Base-by-base conservation (phyloP, 1,140 invertebrate genomes). In the Danaus plexippus region DNA sequence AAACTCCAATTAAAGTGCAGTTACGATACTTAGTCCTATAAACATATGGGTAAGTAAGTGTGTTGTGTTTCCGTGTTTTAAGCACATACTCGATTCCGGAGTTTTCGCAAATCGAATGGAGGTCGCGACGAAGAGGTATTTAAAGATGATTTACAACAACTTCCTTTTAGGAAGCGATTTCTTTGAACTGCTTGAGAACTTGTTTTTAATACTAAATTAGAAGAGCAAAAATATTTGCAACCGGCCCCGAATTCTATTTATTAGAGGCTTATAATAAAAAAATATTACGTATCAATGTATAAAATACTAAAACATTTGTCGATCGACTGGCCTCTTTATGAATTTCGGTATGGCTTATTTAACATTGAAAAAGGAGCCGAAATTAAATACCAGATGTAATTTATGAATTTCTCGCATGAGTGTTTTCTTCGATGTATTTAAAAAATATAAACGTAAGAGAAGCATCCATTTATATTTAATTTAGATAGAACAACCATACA, bases 111-210 rank as follows among this genome's bases (percentile, higher is more conserved):
- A 52, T 63, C 67, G 54, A 66, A 59, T 49, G 57, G 59, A 73
- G 70, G 72, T 61, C 69, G 47, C 42, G 41, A 55, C 61, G 61
- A 64, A 70, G 66, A 71, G 58, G 64, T 64, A 67, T 58, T 70
- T 64, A 60, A 69, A 73, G 73, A 78, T 75, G 76, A 78, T 75
- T 71, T 62, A 76, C 63, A 69, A 66, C 45, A 42, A 72, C 71
- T 76, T 78, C 73, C 73, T 73, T 65, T 47, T 57, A 69, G 66
- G 71, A 69, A 73, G 64, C 60, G 45, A 49, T 49, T 43, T 58
- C 47, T 50, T 48, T 57, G 55, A 58, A 18, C 48, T 18, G 54
- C 57, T 54, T 44, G 42, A 43, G 48, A 57, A 59, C 60, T 61
- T 57, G 63, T 67, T 71, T 49, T 56, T 9, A 44, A 48, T 47